Percentiles rank a stretch among this genome's conserved stretches.
These are phyloP conservation scores for Gavialis gangeticus DNA, from an alignment of 2,113 vertebrate genomes.

Conservation along the genomic window DNA sequence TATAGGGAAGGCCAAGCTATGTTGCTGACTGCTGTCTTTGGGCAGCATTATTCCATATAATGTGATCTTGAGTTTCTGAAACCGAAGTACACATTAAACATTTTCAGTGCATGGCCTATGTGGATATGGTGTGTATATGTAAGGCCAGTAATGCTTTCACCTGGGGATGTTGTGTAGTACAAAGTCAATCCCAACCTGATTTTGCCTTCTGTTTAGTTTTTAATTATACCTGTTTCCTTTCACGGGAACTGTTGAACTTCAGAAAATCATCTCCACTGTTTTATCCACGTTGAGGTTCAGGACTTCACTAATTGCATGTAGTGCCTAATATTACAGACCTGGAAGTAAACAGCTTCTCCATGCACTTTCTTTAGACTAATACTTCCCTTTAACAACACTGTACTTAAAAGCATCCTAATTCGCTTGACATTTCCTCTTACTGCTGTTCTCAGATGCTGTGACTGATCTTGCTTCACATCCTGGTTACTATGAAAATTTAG, in stretches of 20 bases:
- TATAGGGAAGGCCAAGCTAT: neutral
- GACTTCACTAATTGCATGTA: neutral
- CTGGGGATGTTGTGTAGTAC: neutral
- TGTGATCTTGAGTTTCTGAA: neutral
- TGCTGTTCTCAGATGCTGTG: conserved; percentile 80
- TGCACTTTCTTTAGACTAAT: neutral
- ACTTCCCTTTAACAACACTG: neutral
- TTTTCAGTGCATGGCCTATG: neutral
- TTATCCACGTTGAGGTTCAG: neutral
- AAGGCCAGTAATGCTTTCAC: neutral
- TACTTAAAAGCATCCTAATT: neutral
- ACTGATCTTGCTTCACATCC: conserved; percentile 86
- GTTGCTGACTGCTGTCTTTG: neutral
- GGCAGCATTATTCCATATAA: neutral
- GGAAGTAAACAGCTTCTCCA: neutral
- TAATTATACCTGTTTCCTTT: neutral
- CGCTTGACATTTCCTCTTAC: neutral
- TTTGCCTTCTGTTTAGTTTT: neutral
- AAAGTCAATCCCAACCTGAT: neutral
- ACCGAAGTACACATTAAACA: neutral
- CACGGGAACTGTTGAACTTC: accelerated
- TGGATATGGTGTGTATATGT: neutral
- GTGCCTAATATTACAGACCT: neutral
- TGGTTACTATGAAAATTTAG: conserved; percentile 87
- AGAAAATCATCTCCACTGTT: neutral